A percentile compares a stretch with the other conserved stretches of the same genome.
phyloP scores from a whole-genome alignment of 1,140 invertebrate species.

The Sitophilus oryzae region DNA sequence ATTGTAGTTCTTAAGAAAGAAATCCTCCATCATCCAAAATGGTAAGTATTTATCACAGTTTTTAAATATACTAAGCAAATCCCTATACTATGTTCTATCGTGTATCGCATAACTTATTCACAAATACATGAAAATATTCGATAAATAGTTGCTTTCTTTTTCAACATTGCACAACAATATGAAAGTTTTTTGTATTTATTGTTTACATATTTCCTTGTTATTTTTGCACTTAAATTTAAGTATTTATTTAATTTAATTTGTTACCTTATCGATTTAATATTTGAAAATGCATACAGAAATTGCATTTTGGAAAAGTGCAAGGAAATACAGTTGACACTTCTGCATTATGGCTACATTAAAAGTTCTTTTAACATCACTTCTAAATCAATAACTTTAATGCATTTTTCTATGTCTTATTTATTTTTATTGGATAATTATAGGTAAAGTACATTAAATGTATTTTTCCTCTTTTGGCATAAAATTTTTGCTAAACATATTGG shows the following conservation, averaged over 20 bases:
- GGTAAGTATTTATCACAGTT: slow-evolving; percentile 56
- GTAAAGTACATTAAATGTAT: not conserved
- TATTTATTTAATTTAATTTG: slow-evolving; percentile 2
- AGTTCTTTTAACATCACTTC: not conserved
- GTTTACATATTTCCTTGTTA: too few species aligned
- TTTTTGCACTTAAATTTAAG: too few species aligned
- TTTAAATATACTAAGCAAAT: slow-evolving; percentile 36
- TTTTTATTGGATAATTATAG: too few species aligned
- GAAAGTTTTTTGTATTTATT: too few species aligned
- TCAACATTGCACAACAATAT: slow-evolving; percentile 42
- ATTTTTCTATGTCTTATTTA: not conserved
- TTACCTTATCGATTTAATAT: not conserved
- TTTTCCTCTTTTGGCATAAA: not conserved
- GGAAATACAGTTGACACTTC: slow-evolving; percentile 17
- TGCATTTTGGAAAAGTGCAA: slow-evolving; percentile 15
- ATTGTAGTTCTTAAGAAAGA: slow-evolving; percentile 56
- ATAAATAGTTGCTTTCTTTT: slow-evolving; percentile 7
- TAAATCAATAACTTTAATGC: not conserved
- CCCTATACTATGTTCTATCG: slow-evolving; percentile 19
- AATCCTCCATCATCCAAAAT: slow-evolving; percentile 83
- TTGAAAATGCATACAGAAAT: slow-evolving; percentile 5
- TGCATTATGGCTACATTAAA: slow-evolving; percentile 10
- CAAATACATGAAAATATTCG: slow-evolving; percentile 30
- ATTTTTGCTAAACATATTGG: too few species aligned
- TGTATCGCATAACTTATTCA: slow-evolving; percentile 35